Conservation (phyloP, 1,140 invertebrate species). For the Zaprionus ornatus region DNA sequence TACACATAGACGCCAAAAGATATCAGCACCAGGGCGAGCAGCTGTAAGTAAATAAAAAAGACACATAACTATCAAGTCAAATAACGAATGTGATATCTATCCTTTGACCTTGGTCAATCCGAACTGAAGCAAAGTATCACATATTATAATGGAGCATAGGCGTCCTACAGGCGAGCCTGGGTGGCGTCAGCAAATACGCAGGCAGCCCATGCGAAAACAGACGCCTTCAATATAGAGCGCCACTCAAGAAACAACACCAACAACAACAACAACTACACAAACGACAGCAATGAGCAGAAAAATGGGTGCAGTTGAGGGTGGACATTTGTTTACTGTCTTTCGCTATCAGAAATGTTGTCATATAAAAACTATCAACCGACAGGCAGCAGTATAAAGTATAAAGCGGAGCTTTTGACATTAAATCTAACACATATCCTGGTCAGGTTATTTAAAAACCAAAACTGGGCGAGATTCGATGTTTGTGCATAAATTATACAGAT, state of each 20-base stretch:
- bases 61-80: neutral
- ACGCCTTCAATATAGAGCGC: neutral
- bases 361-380: slow-evolving; percentile 8
- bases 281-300: neutral
- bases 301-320: neutral
- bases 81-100: neutral
- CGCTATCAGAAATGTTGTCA: slow-evolving; percentile 19
- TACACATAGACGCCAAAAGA: slow-evolving; percentile 70
- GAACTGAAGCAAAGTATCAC: slow-evolving; percentile 4
- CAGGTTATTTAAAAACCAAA: neutral
- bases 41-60: slow-evolving; percentile 36
- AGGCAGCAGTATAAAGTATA: neutral
- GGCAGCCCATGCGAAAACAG: neutral
- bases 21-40: slow-evolving; percentile 71
- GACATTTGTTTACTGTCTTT: slow-evolving; percentile 7
- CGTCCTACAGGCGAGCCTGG: slow-evolving; percentile 59
- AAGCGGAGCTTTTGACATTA: slow-evolving; percentile 30
- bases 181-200: slow-evolving; percentile 50
- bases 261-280: neutral
- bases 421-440: neutral
- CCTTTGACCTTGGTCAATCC: slow-evolving; percentile 34
- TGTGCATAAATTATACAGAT: neutral
- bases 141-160: slow-evolving; percentile 29
- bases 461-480: neutral
- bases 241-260: neutral